Percentiles rank a stretch among this genome's conserved stretches.
These are phyloP conservation scores for Sigmodon hispidus DNA, from an alignment of 2,113 vertebrate species.

Conservation along the genomic window DNA sequence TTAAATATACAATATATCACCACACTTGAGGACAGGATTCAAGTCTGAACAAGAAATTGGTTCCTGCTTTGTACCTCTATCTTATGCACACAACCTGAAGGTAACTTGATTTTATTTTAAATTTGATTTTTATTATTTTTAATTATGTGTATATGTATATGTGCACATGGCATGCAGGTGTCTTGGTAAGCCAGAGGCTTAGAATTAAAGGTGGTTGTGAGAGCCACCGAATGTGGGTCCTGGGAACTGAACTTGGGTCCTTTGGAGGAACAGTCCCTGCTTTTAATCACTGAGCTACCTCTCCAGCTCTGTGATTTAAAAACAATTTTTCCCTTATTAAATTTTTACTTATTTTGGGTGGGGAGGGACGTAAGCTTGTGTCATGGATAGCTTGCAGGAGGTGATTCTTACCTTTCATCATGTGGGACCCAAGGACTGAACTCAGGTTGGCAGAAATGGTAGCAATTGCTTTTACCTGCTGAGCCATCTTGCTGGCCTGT, in stretches of 20 bases:
- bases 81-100: not conserved
- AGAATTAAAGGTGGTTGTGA: not conserved
- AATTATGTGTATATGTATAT: not conserved
- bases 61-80: not conserved
- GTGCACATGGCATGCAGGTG: not conserved
- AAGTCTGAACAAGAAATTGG: not conserved
- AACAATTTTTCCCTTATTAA: not conserved
- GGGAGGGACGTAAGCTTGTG: not conserved
- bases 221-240: not conserved
- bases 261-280: not conserved
- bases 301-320: not conserved
- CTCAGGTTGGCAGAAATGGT: not conserved
- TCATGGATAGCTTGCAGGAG: not conserved
- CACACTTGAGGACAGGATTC: not conserved
- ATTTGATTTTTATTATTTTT: not conserved
- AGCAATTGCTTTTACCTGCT: not conserved
- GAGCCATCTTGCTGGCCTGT: no score
- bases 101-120: not conserved
- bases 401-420: not conserved
- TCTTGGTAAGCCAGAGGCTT: not conserved
- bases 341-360: not conserved
- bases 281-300: not conserved
- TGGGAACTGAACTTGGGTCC: not conserved
- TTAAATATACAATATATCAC: no score
- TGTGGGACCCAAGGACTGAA: not conserved